Base-by-base conservation (phyloP, 2,113 vertebrate species). In the Nicator chloris region DNA sequence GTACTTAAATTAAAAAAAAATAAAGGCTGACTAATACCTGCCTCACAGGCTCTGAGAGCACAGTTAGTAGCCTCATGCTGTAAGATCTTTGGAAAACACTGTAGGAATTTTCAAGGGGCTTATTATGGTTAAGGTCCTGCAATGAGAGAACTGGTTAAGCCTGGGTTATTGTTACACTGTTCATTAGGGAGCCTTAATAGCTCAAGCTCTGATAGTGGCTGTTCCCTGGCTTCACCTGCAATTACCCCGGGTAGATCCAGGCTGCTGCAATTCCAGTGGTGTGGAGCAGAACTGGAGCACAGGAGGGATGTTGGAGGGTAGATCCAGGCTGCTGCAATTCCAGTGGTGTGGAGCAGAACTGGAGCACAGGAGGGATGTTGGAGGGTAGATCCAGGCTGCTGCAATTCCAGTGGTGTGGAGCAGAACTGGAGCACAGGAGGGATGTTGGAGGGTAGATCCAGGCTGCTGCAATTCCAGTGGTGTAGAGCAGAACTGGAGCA, bases 111-210 rank as follows among this genome's bases (percentile, higher is more conserved):
- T 64, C 79, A 75, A 83, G 76, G 72, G 56, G 49, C 27, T 88
- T 59, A 70, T 95, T 96, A 95, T 80, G 82, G 92, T 64, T n/a
- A 39, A 90, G 50, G 92, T 47, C 47, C 59, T 88, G 12, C 60
- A 56, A 0, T 37, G 90, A 73, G 90, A 78, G 90, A 96, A 88
- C 94, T 88, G 88, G 88, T 93, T 96, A 88, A 88, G 66, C 76
- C 72, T 93, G 76, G 88, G 17, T 92, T 95, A 61, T 93, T 65
- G 94, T 90, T 70, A 93, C 80, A 37, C 68, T 37, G 2, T 94
- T 94, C 88, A 96, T 96, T 96, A 92, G 45, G 61, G 51, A 90
- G 51, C 23, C 56, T 64, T 68, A 83, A 70, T 73, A 77, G 64
- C 68, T n/a, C 18, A 23, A 93, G 86, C 42, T 80, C 22, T 90